A percentile compares a stretch with the other conserved stretches of the same genome.
Conservation (phyloP, 2,888 invertebrate genomes). For the Mimas tiliae region DNA sequence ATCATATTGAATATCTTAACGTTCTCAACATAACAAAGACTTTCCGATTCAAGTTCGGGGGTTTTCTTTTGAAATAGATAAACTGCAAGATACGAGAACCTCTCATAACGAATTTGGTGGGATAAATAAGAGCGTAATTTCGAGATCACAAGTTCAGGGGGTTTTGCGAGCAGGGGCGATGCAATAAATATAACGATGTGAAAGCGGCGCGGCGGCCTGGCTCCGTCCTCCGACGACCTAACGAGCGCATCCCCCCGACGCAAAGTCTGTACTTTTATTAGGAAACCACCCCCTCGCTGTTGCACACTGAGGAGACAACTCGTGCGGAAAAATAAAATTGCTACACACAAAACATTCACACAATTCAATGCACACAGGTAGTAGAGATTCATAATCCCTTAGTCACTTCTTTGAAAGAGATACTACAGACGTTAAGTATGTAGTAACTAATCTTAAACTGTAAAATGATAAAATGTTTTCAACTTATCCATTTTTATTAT, state of each 20-base stretch:
- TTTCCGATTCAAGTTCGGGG: background rate
- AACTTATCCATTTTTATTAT: too few relatives aligned
- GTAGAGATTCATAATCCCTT: background rate
- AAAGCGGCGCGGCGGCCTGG: conserved; percentile 57
- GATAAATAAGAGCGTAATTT: conserved; percentile 29
- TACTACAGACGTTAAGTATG: background rate
- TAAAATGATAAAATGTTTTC: too few relatives aligned
- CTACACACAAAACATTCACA: conserved; percentile 67
- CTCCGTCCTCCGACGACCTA: conserved; percentile 42
- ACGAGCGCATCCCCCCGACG: conserved; percentile 53
- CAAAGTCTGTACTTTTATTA: conserved; percentile 68
- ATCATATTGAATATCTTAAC: conserved; percentile 2
- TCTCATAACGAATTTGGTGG: conserved; percentile 29
- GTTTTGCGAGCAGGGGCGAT: conserved; percentile 54
- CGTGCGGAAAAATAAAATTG: conserved; percentile 76
- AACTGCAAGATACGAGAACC: conserved; percentile 28
- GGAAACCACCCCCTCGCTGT: conserved; percentile 58
- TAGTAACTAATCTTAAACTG: background rate
- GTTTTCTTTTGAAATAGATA: background rate
- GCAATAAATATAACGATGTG: conserved; percentile 73
- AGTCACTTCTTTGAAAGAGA: background rate
- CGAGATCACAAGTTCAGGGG: conserved; percentile 36
- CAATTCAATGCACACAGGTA: conserved; percentile 37
- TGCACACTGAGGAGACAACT: conserved; percentile 59
- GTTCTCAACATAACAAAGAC: background rate